Evolutionary conservation across 53 echinoderm and acorn worm species (phyloP), one percentile per base, ranked within the genome.

Genomic region (Apostichopus leukothele): DNA sequence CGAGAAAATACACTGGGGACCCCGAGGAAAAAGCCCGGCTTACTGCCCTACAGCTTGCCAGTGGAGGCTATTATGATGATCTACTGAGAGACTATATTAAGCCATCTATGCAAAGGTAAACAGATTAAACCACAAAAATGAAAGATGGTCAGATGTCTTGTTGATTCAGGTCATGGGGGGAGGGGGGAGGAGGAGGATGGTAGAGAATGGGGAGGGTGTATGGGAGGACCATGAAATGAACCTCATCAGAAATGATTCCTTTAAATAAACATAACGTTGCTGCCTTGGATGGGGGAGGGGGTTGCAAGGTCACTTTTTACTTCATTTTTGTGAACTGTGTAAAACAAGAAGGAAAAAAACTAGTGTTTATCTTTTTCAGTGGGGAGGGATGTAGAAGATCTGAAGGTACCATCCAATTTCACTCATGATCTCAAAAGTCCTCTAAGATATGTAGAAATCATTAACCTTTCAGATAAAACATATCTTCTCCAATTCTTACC

Each of bases 1-100:
- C 98, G 4, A 91, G 98, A 76, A 98, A 98, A 91, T 98, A 96
- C 93, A 90, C 90, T n/a, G 90, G 88, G 16, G 88, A 93, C 52
- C 91, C 86, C 0, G 90, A 74, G 61, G 94, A 94, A 73, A 87
- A 94, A 0, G 98, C 93, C 76, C 86, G 98, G 11, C 53, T 96
- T 25, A 91, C 80, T 76, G 98, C 95, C 73, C 88, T 96, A 39
- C 89, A 92, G 66, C 91, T 94, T 88, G 93, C 92, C 19, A 86
- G 90, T 0, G 94, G 94, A n/a, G 90, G 87, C 67, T 94, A 95
- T 89, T 98, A 96, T 77, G 89, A 89, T 14, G 91, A 94, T 71
- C 57, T 96, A 14, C 88, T 86, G 66, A 90, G 89, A 55, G 91
- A 94, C 7, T 89, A 79, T 76, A 91, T 95, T 80, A 87, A 88